A percentile compares a stretch with the other conserved stretches of the same genome.
Evolutionary conservation across 2,113 vertebrate species (phyloP).

Genomic region (Periophthalmus modestus): DNA sequence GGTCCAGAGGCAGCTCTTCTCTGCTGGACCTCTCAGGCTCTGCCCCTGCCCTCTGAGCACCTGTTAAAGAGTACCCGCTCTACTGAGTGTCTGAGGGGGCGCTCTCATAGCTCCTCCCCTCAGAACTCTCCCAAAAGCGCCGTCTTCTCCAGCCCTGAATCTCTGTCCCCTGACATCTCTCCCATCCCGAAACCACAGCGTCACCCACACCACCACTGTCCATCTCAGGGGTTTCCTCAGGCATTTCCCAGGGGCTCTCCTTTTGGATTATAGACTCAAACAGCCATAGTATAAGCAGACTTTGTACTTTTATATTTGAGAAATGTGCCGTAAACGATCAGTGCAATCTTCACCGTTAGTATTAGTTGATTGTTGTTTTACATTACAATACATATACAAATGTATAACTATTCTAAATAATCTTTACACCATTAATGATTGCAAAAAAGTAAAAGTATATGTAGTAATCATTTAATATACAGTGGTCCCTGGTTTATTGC

Average conservation of each 20-base stretch:
- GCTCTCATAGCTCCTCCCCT: slow-evolving; percentile 6
- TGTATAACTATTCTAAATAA: background rate
- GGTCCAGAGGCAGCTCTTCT: slow-evolving; percentile 1
- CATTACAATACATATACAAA: too few relatives aligned
- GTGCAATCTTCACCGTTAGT: background rate
- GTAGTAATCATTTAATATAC: too few relatives aligned
- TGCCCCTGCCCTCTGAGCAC: background rate
- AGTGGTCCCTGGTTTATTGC: too few relatives aligned
- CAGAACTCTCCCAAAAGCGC: background rate
- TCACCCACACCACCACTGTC: background rate
- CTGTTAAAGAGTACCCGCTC: background rate
- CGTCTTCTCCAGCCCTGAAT: background rate
- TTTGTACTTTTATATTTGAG: slow-evolving; percentile 33
- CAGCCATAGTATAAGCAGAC: background rate
- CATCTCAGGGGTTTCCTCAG: background rate
- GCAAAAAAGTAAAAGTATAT: too few relatives aligned
- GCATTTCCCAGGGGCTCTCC: slow-evolving; percentile 33
- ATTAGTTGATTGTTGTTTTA: too few relatives aligned
- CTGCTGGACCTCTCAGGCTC: slow-evolving; percentile 25
- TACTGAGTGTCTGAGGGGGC: background rate
- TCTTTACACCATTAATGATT: background rate
- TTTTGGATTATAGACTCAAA: slow-evolving; percentile 35
- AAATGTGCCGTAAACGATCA: background rate
- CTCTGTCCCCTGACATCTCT: slow-evolving; percentile 17
- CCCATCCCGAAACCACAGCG: background rate